Conservation (phyloP, 2,113 vertebrate species). For the Corynorhinus townsendii region DNA sequence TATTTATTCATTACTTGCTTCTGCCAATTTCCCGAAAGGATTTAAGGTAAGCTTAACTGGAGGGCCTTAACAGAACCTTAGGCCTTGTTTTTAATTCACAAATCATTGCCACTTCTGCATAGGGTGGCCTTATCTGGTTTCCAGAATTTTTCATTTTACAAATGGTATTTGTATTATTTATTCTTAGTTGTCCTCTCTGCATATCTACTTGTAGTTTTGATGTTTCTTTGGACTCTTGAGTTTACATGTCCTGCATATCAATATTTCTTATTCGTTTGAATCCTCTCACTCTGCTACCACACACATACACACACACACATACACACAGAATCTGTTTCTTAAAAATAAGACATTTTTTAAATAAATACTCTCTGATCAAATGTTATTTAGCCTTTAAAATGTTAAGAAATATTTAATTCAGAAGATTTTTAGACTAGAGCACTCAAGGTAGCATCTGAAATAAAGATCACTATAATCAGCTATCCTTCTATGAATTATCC, state of each 20-base stretch:
- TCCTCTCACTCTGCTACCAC: background rate
- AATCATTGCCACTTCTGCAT: background rate
- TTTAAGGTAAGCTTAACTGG: constrained; percentile 19
- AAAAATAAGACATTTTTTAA: background rate
- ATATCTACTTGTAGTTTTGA: background rate
- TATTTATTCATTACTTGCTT: constrained; percentile 62
- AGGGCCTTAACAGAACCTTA: background rate
- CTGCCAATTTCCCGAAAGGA: constrained; percentile 44
- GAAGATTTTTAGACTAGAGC: background rate
- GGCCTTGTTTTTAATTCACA: constrained; percentile 18
- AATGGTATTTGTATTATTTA: constrained; percentile 3
- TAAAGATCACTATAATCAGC: background rate
- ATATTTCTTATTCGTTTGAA: background rate
- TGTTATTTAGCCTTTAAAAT: background rate
- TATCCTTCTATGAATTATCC: background rate
- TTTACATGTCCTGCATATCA: background rate
- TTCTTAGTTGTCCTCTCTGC: background rate
- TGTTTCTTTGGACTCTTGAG: background rate
- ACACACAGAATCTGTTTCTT: background rate
- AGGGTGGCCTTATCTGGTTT: background rate
- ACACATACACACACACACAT: no score
- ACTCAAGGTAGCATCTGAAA: background rate
- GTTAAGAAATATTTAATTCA: background rate
- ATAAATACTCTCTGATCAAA: background rate
- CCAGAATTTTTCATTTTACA: constrained; percentile 23